A percentile compares a stretch with the other conserved stretches of the same genome.
phyloP scores from a whole-genome alignment of 1,140 invertebrate species.

The Anoplolepis gracilipes region DNA sequence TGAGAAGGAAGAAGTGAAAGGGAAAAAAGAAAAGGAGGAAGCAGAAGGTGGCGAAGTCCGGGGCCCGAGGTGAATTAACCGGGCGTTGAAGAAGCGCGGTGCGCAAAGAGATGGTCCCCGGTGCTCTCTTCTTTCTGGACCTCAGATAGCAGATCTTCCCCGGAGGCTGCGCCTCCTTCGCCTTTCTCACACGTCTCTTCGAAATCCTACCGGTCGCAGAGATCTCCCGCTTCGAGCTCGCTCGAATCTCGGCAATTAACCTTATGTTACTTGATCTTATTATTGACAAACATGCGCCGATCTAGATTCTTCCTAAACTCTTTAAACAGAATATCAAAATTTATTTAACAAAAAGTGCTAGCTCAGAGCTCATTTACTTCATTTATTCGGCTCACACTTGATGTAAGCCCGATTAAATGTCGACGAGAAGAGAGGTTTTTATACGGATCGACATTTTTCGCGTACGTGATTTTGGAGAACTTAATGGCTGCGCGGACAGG shows the following conservation, averaged over 20 bases:
- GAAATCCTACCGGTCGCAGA: slow-evolving; percentile 63
- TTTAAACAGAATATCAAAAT: slow-evolving; percentile 10
- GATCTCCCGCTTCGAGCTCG: slow-evolving; percentile 62
- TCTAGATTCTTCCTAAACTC: background rate
- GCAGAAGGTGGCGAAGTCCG: slow-evolving; percentile 66
- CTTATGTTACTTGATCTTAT: slow-evolving; percentile 78
- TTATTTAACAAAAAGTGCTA: background rate
- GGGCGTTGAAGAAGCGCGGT: slow-evolving; percentile 74
- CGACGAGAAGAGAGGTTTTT: background rate
- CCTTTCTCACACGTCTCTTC: slow-evolving; percentile 73
- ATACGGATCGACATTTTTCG: slow-evolving; percentile 15
- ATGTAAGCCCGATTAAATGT: slow-evolving; percentile 37
- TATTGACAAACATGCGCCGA: slow-evolving; percentile 45
- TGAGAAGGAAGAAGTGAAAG: slow-evolving; percentile 41
- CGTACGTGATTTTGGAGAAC: slow-evolving; percentile 11
- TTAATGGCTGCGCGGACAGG: slow-evolving; percentile 43
- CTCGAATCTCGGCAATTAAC: slow-evolving; percentile 81
- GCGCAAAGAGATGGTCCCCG: slow-evolving; percentile 72
- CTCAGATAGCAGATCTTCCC: slow-evolving; percentile 81
- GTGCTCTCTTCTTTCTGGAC: slow-evolving; percentile 68
- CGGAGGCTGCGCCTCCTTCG: slow-evolving; percentile 73
- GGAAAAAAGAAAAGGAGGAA: slow-evolving; percentile 50
- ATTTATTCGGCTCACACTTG: background rate
- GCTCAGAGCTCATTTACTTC: background rate
- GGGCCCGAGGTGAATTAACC: slow-evolving; percentile 21